A percentile compares a stretch with the other conserved stretches of the same genome.
These are phyloP conservation scores for Lutraria lutraria DNA, from an alignment of 2,888 invertebrate species.

Conservation along the genomic window DNA sequence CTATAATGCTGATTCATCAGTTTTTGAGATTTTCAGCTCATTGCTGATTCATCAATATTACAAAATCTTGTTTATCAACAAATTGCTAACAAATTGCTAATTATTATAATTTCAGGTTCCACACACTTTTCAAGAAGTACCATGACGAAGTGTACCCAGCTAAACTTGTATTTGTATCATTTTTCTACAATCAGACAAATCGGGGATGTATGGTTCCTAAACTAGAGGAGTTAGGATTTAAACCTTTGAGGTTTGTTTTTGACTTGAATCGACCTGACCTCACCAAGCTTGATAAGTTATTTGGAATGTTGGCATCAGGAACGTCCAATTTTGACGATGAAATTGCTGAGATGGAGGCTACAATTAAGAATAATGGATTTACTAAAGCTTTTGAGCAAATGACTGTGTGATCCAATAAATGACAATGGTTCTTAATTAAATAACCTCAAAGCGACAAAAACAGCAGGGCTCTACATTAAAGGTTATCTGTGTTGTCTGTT, in stretches of 20 bases:
- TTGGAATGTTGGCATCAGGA: conserved; percentile 84
- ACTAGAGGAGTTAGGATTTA: conserved; percentile 74
- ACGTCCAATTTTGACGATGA: conserved; percentile 79
- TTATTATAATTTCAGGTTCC: conserved; percentile 81
- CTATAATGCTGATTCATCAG: no score
- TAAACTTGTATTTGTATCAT: conserved; percentile 86
- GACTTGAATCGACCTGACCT: conserved; percentile 84
- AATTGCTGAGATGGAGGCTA: conserved; percentile 69
- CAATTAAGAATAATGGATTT: conserved; percentile 73
- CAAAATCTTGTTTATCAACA: no score
- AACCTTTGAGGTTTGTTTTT: conserved; percentile 83
- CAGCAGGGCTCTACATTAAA: no score
- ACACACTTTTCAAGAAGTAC: conserved; percentile 83
- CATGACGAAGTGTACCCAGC: conserved; percentile 85
- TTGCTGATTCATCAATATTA: no score
- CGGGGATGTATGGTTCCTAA: conserved; percentile 83
- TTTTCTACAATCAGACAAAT: conserved; percentile 83
- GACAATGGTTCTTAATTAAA: no score
- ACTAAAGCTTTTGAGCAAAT: conserved; percentile 62
- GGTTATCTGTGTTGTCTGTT: no score
- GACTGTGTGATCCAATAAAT: background rate
- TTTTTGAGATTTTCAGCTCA: no score
- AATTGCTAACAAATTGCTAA: no score
- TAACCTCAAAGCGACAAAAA: no score
- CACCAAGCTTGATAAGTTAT: conserved; percentile 85